Conservation (phyloP, 1,140 invertebrate species). For the Archivesica marissinica region DNA sequence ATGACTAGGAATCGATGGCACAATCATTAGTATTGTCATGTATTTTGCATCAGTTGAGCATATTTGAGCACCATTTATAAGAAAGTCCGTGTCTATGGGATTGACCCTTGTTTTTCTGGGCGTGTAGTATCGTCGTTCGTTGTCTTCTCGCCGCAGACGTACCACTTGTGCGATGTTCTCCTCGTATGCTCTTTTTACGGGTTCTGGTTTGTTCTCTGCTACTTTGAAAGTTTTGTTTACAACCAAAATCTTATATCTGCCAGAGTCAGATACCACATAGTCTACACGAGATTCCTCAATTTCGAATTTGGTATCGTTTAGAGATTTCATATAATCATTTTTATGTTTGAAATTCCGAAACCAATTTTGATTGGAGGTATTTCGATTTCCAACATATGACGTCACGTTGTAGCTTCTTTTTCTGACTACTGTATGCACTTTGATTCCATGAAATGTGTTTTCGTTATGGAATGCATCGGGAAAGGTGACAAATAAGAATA, state of each 20-base stretch:
- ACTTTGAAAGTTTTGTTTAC: neutral
- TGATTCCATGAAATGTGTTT: neutral
- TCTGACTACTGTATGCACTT: neutral
- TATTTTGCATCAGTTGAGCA: constrained; percentile 27
- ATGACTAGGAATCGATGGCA: constrained; percentile 29
- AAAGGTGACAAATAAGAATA: neutral
- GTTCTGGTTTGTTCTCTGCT: neutral
- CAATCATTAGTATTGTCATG: neutral
- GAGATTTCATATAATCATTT: too few species aligned
- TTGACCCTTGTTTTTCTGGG: neutral
- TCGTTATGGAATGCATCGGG: neutral
- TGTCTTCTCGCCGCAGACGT: neutral
- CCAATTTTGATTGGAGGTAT: neutral
- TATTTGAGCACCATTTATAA: constrained; percentile 25
- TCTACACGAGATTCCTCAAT: neutral
- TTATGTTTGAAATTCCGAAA: neutral
- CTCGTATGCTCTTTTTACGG: neutral
- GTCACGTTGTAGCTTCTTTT: neutral
- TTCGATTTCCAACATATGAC: too few species aligned
- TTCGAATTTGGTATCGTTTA: neutral
- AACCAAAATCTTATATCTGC: neutral
- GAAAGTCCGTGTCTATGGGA: neutral
- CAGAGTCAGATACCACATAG: neutral
- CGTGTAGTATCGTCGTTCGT: constrained; percentile 5
- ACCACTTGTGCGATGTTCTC: neutral